Evolutionary conservation across 2,113 vertebrate species (phyloP).

Genomic region (Python bivittatus): DNA sequence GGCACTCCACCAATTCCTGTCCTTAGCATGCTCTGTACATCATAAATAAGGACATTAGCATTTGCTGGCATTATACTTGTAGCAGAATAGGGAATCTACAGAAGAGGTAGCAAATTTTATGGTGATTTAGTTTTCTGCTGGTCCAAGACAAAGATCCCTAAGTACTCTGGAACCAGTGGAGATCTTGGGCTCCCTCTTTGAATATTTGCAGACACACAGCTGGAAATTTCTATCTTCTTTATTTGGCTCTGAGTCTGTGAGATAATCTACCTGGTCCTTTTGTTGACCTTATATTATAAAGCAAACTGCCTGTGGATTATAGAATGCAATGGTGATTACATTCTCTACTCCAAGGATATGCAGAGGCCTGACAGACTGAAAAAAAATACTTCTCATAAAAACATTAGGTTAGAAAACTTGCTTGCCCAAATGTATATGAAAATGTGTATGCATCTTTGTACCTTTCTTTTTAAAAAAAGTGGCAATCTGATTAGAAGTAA

Average conservation of each 20-base stretch:
- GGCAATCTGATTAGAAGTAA: neutral
- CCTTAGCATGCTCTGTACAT: neutral
- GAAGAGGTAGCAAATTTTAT: neutral
- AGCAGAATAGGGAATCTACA: neutral
- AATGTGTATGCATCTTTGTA: neutral
- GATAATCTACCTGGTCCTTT: rapidly evolving
- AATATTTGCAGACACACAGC: neutral
- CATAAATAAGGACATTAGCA: neutral
- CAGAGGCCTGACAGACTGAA: neutral
- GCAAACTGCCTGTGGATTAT: neutral
- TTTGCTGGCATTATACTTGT: neutral
- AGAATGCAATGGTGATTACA: neutral
- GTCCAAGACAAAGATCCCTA: neutral
- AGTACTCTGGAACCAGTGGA: constrained; percentile 1
- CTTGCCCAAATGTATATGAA: neutral
- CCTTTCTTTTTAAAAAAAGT: neutral
- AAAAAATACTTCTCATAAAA: neutral
- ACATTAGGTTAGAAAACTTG: neutral
- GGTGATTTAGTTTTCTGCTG: neutral
- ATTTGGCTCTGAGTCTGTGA: neutral
- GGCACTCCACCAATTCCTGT: neutral
- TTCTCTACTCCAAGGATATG: neutral
- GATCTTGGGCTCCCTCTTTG: constrained; percentile 12
- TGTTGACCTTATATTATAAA: neutral
- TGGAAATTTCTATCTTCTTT: constrained; percentile 19